A percentile compares a stretch with the other conserved stretches of the same genome.
These are phyloP conservation scores for Phthorimaea operculella DNA, from an alignment of 1,140 invertebrate species.

Conservation along the genomic window DNA sequence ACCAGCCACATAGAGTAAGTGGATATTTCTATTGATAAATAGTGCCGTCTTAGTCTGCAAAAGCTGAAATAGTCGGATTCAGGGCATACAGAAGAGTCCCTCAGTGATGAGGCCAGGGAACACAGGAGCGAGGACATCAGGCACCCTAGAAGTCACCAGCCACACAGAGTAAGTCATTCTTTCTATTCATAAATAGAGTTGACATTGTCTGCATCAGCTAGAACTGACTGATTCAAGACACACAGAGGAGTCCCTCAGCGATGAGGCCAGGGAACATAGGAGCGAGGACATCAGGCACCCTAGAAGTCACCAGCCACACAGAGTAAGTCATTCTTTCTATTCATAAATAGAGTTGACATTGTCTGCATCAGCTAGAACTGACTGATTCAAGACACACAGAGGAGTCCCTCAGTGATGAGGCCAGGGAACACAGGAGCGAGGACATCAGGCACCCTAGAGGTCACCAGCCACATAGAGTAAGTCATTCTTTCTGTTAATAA, in stretches of 20 bases:
- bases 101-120: too few species aligned
- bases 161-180: too few species aligned
- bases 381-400: too few species aligned
- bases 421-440: constrained; percentile 80
- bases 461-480: constrained; percentile 72
- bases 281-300: constrained; percentile 86
- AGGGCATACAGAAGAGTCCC: too few species aligned
- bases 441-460: constrained; percentile 83
- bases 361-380: neutral
- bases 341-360: too few species aligned
- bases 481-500: neutral
- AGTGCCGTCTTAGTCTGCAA: too few species aligned
- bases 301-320: constrained; percentile 77
- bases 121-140: too few species aligned
- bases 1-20: constrained; percentile 70
- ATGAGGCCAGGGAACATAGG: constrained; percentile 76
- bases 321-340: constrained; percentile 30
- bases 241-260: constrained; percentile 79
- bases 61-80: too few species aligned
- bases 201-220: too few species aligned
- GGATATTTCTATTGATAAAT: neutral
- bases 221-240: too few species aligned
- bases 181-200: too few species aligned
- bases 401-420: constrained; percentile 70
- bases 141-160: too few species aligned